Evolutionary conservation across 2,888 invertebrate genomes (phyloP).

Genomic region (Hydrotaea diabolus): DNA sequence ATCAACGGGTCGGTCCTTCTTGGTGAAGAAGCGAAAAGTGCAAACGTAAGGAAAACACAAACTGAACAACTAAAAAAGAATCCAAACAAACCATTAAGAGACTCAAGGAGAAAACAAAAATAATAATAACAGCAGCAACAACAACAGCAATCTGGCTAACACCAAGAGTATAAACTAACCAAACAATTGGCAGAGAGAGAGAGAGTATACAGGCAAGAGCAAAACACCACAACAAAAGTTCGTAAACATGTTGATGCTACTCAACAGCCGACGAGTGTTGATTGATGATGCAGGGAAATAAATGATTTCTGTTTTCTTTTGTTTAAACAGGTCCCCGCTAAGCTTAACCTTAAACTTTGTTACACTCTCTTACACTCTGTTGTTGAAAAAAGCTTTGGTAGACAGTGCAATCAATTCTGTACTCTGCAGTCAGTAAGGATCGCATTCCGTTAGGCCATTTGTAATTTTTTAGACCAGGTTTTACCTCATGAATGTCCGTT

Average conservation of each 20-base stretch:
- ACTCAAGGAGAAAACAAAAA: constrained; percentile 39
- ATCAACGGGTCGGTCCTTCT: not conserved
- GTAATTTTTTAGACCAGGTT: no score
- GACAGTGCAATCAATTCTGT: no score
- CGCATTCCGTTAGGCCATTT: no score
- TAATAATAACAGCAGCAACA: not conserved
- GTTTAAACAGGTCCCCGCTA: no score
- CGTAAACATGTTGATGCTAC: not conserved
- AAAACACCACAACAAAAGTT: not conserved
- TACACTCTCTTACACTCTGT: no score
- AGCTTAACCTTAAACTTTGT: no score
- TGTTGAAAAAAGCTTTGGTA: no score
- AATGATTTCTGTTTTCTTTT: no score
- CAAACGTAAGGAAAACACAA: constrained; percentile 50
- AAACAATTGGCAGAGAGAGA: not conserved
- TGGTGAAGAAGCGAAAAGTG: constrained; percentile 49
- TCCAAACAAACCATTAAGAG: constrained; percentile 55
- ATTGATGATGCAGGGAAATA: not conserved
- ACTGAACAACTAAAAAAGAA: constrained; percentile 20
- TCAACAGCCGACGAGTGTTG: not conserved
- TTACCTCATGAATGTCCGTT: no score
- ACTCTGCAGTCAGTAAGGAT: no score
- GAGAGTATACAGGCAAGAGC: not conserved
- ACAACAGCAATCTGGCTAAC: not conserved
- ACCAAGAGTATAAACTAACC: constrained; percentile 1